Evolutionary conservation across 2,797 vertebrate species (phyloP), one percentile per base, ranked within the genome.

Genomic region (Bryconaethiops microstoma): DNA sequence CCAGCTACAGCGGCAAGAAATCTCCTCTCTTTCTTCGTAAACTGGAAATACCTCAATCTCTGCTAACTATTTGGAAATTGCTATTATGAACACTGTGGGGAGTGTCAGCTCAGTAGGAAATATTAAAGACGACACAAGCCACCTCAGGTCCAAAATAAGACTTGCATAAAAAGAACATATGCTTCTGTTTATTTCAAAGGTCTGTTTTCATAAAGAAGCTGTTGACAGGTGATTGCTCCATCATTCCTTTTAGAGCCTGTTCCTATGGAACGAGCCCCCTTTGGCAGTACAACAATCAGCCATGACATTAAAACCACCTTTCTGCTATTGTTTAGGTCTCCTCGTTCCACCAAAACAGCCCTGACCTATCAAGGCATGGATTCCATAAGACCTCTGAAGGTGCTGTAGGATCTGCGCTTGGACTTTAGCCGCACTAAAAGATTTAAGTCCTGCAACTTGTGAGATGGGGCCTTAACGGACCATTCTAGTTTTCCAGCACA

Each of bases 11-110:
- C 54, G 42, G 54, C 1, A 42, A 40, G 71, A n/a, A 10, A 21
- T 73, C 23, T 57, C 40, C 23, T 57, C 40, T 40, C 13, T 71
- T 59, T 42, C 19, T 59, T 42, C 42, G 29, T 59, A 72, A 72
- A 72, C 29, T 2, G 35, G 25, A 54, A 72, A 35, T 19, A 71
- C 19, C 65, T 21, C 65, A 67, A 45, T 48, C n/a, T 50, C n/a
- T 35, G 13, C 21, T 50, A 9, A 21, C 17, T n/a, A 35, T 72
- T 57, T 23, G 17, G 17, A 35, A 72, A 19, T 19, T 19, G 54
- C 29, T 12, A 12, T 55, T 4, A 54, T 72, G 71, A 23, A 59
- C 29, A 21, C 72, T 59, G 17, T 73, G 19, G 6, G 16, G 2
- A 55, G 25, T 71, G 25, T 74, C 29, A 60, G 57, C 71, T 50